Percentiles rank a stretch among this genome's conserved stretches.
Evolutionary conservation across 2,888 invertebrate genomes (phyloP).

Genomic region (Hoplodrina blanda): DNA sequence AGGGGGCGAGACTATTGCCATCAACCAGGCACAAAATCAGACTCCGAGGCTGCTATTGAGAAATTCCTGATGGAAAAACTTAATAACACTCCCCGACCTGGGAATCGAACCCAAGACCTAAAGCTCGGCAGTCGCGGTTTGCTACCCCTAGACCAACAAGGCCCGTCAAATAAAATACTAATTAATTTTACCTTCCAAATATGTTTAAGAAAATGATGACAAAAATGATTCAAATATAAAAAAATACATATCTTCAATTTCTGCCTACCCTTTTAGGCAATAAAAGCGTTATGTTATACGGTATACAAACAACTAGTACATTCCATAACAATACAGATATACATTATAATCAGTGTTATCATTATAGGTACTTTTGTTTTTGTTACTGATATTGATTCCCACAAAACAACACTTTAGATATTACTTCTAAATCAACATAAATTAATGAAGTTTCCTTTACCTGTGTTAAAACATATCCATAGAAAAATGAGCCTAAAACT

Average conservation of each 20-base stretch:
- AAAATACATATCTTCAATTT: not conserved
- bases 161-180: not conserved
- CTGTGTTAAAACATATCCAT: slow-evolving; percentile 95
- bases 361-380: slow-evolving; percentile 3
- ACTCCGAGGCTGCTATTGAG: too few species aligned
- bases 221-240: too few species aligned
- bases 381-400: not conserved
- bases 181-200: not conserved
- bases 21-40: too few species aligned
- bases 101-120: too few species aligned
- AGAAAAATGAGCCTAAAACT: slow-evolving; percentile 95
- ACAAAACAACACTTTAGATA: slow-evolving; percentile 1
- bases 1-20: too few species aligned
- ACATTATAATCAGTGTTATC: slow-evolving; percentile 12
- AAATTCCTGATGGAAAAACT: too few species aligned
- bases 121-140: too few species aligned
- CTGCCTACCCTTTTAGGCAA: not conserved
- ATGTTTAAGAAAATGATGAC: not conserved
- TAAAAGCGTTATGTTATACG: not conserved
- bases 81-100: too few species aligned
- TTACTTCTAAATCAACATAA: slow-evolving; percentile 5
- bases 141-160: too few species aligned
- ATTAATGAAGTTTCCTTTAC: slow-evolving; percentile 73
- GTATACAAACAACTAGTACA: not conserved
- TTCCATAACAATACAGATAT: not conserved